These are phyloP conservation scores for Rhea americana DNA, from an alignment of 2,113 vertebrate genomes.

Conservation along the genomic window DNA sequence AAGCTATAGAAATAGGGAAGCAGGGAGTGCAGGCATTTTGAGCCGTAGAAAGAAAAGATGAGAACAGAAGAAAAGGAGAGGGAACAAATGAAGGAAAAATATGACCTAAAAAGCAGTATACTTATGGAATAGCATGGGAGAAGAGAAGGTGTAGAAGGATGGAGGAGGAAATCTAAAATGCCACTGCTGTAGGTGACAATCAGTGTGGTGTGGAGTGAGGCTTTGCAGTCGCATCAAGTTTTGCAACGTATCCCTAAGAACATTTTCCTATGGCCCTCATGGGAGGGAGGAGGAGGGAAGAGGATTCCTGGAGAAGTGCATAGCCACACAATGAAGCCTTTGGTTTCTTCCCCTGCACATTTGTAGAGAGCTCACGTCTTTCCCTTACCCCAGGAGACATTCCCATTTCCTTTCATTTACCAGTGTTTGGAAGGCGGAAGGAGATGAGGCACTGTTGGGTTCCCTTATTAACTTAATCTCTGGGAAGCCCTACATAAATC, in stretches of 20 bases:
- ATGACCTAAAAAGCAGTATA: not conserved
- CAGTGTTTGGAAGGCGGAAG: conserved; percentile 12
- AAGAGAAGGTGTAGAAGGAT: not conserved
- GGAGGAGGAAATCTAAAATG: not conserved
- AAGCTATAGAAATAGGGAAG: not conserved
- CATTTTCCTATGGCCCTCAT: not conserved
- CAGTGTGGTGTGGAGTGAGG: not conserved
- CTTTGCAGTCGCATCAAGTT: not conserved
- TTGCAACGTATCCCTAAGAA: not conserved
- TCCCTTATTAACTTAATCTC: conserved; percentile 27
- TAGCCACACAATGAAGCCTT: not conserved
- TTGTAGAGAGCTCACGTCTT: conserved; percentile 2
- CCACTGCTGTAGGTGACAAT: accelerated
- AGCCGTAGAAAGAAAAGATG: not conserved
- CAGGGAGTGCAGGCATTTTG: not conserved
- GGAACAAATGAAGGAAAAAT: not conserved
- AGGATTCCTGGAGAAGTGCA: not conserved
- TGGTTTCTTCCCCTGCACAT: conserved; percentile 11
- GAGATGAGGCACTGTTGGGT: conserved; percentile 27
- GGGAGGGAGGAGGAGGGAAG: not conserved
- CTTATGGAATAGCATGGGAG: not conserved
- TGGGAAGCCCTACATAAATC: conserved; percentile 30
- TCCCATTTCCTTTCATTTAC: conserved; percentile 38
- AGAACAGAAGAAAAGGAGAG: not conserved
- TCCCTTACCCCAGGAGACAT: conserved; percentile 15